Percentiles rank a stretch among this genome's conserved stretches.
Conservation (phyloP, 1,140 invertebrate species). For the Elymnias hypermnestra region DNA sequence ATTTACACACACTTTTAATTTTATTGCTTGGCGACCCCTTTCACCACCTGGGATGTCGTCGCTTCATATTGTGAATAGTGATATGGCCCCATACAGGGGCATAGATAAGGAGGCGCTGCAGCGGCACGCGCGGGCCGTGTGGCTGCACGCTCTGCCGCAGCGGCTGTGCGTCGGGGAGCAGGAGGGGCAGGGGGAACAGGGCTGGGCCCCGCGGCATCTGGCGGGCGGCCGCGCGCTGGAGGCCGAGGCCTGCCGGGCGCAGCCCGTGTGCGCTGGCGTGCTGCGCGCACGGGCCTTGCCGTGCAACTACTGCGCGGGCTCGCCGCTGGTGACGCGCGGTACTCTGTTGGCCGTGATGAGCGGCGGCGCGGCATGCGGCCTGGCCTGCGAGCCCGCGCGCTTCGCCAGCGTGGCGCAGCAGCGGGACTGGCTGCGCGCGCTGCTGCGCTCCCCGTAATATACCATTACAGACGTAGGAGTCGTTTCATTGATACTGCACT, state of each 20-base stretch:
- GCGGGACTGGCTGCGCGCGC: conserved; percentile 33
- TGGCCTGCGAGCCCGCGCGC: conserved; percentile 35
- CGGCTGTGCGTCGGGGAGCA: conserved; percentile 13
- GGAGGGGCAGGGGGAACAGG: no score
- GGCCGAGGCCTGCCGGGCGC: conserved; percentile 14
- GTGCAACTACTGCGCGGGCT: conserved; percentile 42
- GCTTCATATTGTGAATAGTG: no score
- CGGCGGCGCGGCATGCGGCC: conserved; percentile 29
- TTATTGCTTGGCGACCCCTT: no score
- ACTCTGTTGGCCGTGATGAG: conserved; percentile 33
- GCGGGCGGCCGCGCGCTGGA: conserved; percentile 2
- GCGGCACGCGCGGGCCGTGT: conserved; percentile 13
- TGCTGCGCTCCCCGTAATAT: conserved; percentile 12
- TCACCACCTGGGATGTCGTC: not conserved
- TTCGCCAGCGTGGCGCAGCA: conserved; percentile 35
- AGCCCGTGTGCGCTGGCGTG: conserved; percentile 26
- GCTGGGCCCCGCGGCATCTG: conserved; percentile 30
- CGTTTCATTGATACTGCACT: not conserved
- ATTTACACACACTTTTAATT: no score
- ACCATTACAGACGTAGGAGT: not conserved
- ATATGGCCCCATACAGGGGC: no score
- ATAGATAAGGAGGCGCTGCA: conserved; percentile 13
- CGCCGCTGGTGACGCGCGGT: conserved; percentile 34
- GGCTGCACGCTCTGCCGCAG: conserved; percentile 17
- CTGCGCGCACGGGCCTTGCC: conserved; percentile 17